Evolutionary conservation across 2,113 vertebrate species (phyloP), one percentile per base, ranked within the genome.

Genomic region (Syrmaticus mikado): DNA sequence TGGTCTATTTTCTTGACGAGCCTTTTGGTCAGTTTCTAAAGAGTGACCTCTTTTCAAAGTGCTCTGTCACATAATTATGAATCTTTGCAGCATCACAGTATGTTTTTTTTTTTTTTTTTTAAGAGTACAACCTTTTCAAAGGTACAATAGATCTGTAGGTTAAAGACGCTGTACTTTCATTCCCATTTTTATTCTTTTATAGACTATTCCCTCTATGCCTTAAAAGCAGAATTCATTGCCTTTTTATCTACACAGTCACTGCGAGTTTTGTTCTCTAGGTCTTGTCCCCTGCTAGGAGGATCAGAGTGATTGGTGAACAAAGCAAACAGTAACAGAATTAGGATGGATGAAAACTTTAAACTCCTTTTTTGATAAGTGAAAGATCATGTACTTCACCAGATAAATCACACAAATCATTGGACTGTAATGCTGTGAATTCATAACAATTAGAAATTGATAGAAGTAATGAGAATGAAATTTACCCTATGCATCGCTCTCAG

Each of bases 181-280:
- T 97, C 95, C 58, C 67, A 95, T 97, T 97, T 97, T 98, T 95
- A 95, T 96, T 97, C 97, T 95, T 98, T 97, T 97, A 95, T 97
- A 97, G 97, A 95, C 96, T 97, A 96, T 97, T 97, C 95, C 91
- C 71, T 95, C 94, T 98, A 95, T 97, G 93, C 92, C 96, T 98
- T 97, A 96, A 98, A 98, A 98, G 98, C 92, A 91, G 94, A 98
- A 97, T 97, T 97, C 97, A 94, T 68, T 95, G 94, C 92, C 93
- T 97, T 98, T 98, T 98, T 97, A 98, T 98, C 98, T 98, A 97
- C 92, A 97, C 93, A 97, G 97, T 96, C 91, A 96, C 97, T 95
- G 97, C 84, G 72, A 98, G 97, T 97, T 98, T 97, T 98, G 95
- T 98, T 98, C 98, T 98, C 93, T 82, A 93, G 95, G 97, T 97